A percentile compares a stretch with the other conserved stretches of the same genome.
These are phyloP conservation scores for Mormoops blainvillei DNA, from an alignment of 2,113 vertebrate genomes.

Conservation along the genomic window DNA sequence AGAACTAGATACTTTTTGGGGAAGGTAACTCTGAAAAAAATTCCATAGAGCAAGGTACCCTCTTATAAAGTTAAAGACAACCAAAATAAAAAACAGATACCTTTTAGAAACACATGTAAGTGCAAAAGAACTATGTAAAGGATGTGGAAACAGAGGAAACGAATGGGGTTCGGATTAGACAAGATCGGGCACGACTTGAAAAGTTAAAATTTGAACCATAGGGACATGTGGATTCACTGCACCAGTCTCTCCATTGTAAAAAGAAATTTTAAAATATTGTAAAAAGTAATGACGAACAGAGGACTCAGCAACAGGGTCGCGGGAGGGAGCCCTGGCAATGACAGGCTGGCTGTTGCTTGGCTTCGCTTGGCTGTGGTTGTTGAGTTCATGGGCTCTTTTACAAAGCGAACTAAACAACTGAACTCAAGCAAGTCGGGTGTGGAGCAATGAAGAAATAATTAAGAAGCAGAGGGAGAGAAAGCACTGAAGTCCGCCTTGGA, in stretches of 20 bases:
- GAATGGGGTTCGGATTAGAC: background rate
- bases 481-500: background rate
- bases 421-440: constrained; percentile 5
- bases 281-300: background rate
- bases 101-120: background rate
- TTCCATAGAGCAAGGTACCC: background rate
- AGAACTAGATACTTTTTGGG: background rate
- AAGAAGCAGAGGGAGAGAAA: background rate
- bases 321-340: rapidly evolving
- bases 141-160: background rate
- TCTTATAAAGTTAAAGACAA: constrained; percentile 11
- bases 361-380: background rate
- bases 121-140: background rate
- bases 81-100: background rate
- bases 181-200: background rate
- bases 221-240: background rate
- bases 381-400: background rate
- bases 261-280: background rate
- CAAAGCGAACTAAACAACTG: constrained; percentile 1
- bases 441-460: background rate
- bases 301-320: background rate
- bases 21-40: background rate
- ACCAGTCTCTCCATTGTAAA: background rate
- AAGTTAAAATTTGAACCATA: background rate
- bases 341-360: background rate